Base-by-base conservation (phyloP, 1,140 invertebrate genomes). In the Nebria ingens region DNA sequence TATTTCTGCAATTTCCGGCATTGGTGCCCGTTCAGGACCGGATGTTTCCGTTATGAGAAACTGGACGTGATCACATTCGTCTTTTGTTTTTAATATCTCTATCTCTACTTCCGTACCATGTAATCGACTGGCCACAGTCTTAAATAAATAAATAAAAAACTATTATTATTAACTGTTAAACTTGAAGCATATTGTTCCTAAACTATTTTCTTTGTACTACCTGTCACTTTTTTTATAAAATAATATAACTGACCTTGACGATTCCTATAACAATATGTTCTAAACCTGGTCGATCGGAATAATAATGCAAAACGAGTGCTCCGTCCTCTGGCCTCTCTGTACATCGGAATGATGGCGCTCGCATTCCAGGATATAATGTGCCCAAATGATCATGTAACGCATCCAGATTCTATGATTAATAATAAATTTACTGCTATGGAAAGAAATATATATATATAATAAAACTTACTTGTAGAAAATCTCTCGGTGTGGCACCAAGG, bases 261-360 rank as follows among this genome's bases (percentile, higher is more conserved):
- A 94, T 93, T 20, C 91, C 92, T 63, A 94, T 93, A 56, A 96
- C 92, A 64, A 96, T 95, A 64, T 91, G 83, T 68, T 95, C 91
- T 45, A 96, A 74, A n/a, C 91, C 91, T 6, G 89, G 89, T 58
- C 91, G 80, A 65, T 95, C 90, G 0, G 91, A 94, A 72, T 94
- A 96, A 74, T 95, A 95, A 71, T 95, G 91, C 4, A 96, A 76
- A 20, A 94, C 77, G 11, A 94, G 74, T 9, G 87, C 85, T 0
- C 90, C 90, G 73, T 92, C 91, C 69, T 89, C 86, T 0, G 81
- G 79, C 62, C 85, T 72, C 64, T 92, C 90, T 0, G 90, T 93
- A 68, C 92, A 95, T 2, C 91, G 79, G 73, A 95, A 95, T 1
- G 90, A 93, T 0, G 92, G 92, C 0, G 91, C 90, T 64, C 85